These are phyloP conservation scores for Oreochromis grahami DNA, from an alignment of 2,797 vertebrate genomes.

Conservation along the genomic window DNA sequence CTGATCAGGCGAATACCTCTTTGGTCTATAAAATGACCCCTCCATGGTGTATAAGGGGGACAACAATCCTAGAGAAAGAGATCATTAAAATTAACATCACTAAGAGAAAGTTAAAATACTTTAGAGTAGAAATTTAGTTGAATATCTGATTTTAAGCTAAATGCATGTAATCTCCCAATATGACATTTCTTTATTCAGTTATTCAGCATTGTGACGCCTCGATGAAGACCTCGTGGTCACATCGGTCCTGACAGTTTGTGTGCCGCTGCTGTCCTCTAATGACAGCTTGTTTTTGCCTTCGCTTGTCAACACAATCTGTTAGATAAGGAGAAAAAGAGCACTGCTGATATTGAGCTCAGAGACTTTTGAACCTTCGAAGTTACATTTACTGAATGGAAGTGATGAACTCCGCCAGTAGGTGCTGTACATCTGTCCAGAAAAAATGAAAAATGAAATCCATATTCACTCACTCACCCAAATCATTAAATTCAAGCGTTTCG, in stretches of 20 bases:
- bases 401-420: background rate
- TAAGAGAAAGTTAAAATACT: background rate
- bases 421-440: background rate
- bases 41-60: background rate
- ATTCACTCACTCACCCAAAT: background rate
- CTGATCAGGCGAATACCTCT: constrained; percentile 26
- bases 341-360: background rate
- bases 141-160: background rate
- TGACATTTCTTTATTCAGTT: background rate
- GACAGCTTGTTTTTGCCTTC: constrained; percentile 11
- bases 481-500: background rate
- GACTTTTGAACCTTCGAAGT: too few relatives aligned
- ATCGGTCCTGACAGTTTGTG: background rate
- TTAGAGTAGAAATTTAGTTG: background rate
- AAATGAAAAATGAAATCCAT: background rate
- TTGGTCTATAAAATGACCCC: constrained; percentile 22
- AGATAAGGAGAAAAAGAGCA: background rate
- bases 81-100: background rate
- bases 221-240: background rate
- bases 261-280: background rate
- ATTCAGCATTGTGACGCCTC: background rate
- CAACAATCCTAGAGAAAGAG: background rate
- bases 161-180: background rate
- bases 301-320: background rate
- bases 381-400: background rate